A percentile compares a stretch with the other conserved stretches of the same genome.
Conservation (phyloP, 2,888 invertebrate species). For the Lymantria dispar region DNA sequence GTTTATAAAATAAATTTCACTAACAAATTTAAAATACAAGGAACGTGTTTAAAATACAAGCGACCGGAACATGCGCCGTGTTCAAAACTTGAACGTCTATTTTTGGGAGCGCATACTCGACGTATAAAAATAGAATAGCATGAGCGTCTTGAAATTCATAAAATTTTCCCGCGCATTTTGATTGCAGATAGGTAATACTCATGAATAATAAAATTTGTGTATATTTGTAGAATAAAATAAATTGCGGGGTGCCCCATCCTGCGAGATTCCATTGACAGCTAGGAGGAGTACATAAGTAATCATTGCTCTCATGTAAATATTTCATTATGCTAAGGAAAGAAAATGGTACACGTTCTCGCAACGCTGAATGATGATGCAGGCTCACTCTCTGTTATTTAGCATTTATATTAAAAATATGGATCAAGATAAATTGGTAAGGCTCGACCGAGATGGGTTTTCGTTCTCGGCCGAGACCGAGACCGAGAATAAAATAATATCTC, state of each 20-base stretch:
- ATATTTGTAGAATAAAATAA: constrained; percentile 18
- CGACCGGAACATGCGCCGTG: constrained; percentile 41
- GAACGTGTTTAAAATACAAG: constrained; percentile 28
- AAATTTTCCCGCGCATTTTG: constrained; percentile 56
- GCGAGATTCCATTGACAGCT: constrained; percentile 1
- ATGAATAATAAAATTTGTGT: constrained; percentile 21
- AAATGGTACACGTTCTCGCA: constrained; percentile 1
- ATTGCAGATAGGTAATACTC: constrained; percentile 26
- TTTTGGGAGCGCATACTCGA: constrained; percentile 65
- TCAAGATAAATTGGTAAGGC: background rate
- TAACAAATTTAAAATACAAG: constrained; percentile 18
- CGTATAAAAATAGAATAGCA: constrained; percentile 64
- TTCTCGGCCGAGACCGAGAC: too few relatives aligned
- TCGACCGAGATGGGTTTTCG: too few relatives aligned
- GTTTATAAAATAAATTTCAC: constrained; percentile 7
- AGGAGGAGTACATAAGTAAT: constrained; percentile 6
- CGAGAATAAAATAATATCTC: too few relatives aligned
- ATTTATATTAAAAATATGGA: constrained; percentile 8
- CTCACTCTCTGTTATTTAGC: constrained; percentile 4
- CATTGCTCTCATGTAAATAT: constrained; percentile 11
- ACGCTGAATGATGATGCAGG: constrained; percentile 5
- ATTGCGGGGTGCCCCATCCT: constrained; percentile 7
- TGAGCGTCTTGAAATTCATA: constrained; percentile 45
- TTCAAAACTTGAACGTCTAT: constrained; percentile 64
- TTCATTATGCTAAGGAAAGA: constrained; percentile 6